phyloP scores from a whole-genome alignment of 2,888 invertebrate species.

The Tetropium fuscum region DNA sequence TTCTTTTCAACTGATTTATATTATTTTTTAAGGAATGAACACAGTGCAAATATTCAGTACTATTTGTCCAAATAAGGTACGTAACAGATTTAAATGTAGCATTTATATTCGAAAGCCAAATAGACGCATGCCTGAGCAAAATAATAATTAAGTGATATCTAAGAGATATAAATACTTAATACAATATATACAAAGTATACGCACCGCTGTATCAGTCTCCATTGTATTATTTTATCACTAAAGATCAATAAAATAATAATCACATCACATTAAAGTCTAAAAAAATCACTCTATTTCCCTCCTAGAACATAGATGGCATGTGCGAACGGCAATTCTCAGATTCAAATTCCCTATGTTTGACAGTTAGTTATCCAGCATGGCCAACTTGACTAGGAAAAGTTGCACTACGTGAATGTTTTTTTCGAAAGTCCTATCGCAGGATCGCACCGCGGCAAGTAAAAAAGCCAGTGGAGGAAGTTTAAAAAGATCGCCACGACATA shows the following conservation, averaged over 20 bases:
- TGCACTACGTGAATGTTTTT: slow-evolving; percentile 29
- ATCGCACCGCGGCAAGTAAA: slow-evolving; percentile 24
- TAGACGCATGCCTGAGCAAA: too few relatives aligned
- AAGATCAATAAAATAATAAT: slow-evolving; percentile 24
- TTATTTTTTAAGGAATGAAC: too few relatives aligned
- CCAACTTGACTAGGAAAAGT: slow-evolving; percentile 43
- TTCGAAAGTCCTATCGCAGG: slow-evolving; percentile 16
- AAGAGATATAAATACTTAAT: too few relatives aligned
- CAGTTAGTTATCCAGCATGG: slow-evolving; percentile 42
- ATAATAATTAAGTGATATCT: too few relatives aligned
- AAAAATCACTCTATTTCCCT: slow-evolving; percentile 24
- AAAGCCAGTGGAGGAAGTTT: slow-evolving; percentile 30
- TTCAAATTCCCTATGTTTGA: slow-evolving; percentile 42
- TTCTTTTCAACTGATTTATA: not conserved
- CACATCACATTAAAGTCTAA: slow-evolving; percentile 30
- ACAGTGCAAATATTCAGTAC: too few relatives aligned
- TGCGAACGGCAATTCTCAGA: slow-evolving; percentile 34
- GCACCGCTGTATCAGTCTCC: slow-evolving; percentile 52
- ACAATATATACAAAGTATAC: slow-evolving; percentile 45
- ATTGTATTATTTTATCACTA: slow-evolving; percentile 38
- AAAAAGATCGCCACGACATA: slow-evolving; percentile 46
- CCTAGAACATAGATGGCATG: slow-evolving; percentile 41
- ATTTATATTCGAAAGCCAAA: too few relatives aligned
- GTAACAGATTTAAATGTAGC: too few relatives aligned
- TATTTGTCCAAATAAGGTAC: too few relatives aligned